Conservation (phyloP, 2,113 vertebrate genomes). For the Azemiops feae region DNA sequence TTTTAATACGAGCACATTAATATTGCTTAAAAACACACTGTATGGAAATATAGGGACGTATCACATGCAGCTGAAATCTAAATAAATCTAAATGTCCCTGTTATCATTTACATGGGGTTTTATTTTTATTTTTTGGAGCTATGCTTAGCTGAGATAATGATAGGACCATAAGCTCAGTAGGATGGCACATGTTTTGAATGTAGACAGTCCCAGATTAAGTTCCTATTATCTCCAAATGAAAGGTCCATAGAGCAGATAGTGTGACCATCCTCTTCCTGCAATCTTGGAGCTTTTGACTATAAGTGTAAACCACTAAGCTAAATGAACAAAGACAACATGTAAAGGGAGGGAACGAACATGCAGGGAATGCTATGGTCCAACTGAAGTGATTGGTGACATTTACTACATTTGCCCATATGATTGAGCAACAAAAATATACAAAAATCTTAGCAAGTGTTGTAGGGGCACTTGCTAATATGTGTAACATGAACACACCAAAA, state of each 20-base stretch:
- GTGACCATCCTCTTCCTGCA: background rate
- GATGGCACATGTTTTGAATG: background rate
- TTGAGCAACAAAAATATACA: background rate
- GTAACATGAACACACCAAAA: background rate
- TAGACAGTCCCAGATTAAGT: background rate
- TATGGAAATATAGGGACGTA: background rate
- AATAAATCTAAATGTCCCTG: background rate
- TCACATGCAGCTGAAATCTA: background rate
- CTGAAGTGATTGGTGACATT: background rate
- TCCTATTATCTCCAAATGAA: background rate
- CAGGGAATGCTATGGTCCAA: background rate
- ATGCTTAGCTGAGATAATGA: background rate
- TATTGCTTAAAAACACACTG: background rate
- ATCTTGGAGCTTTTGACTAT: background rate
- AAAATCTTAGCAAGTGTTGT: background rate
- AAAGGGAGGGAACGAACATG: background rate
- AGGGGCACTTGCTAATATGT: background rate
- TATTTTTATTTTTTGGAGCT: background rate
- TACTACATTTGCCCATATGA: background rate
- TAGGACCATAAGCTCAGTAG: background rate
- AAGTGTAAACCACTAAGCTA: background rate
- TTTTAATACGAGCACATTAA: background rate
- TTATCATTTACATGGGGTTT: background rate
- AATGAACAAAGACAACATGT: background rate
- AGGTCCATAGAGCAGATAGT: background rate